These are phyloP conservation scores for Marmota monax DNA, from an alignment of 2,113 vertebrate species.

Conservation along the genomic window DNA sequence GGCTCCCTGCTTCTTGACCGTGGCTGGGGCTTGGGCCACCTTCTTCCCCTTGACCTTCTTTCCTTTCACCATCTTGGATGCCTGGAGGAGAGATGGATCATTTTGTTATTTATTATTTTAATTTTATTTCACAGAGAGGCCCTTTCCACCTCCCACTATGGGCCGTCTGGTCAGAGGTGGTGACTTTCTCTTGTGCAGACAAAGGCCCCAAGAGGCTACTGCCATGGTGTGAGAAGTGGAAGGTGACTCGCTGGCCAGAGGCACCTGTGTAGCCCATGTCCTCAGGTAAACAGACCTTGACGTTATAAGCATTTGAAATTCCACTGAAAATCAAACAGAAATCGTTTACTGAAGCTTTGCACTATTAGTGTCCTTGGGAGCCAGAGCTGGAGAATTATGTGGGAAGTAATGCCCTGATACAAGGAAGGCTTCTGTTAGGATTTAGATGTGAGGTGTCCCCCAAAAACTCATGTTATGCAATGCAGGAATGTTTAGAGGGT, in stretches of 20 bases:
- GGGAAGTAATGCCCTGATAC: rapidly evolving
- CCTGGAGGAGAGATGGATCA: slow-evolving; percentile 84
- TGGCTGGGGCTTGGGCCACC: slow-evolving; percentile 97
- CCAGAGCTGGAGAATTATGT: too few relatives aligned
- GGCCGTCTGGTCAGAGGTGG: neutral
- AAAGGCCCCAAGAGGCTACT: too few relatives aligned
- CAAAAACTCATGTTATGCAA: too few relatives aligned
- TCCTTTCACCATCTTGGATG: slow-evolving; percentile 94
- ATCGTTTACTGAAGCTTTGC: neutral
- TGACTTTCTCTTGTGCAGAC: too few relatives aligned
- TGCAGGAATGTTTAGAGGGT: too few relatives aligned
- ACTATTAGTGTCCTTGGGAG: neutral
- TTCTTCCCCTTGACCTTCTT: slow-evolving; percentile 95
- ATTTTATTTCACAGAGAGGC: neutral
- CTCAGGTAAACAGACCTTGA: neutral
- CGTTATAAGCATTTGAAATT: neutral
- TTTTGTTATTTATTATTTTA: neutral
- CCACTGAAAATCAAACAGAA: neutral
- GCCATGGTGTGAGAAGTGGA: too few relatives aligned
- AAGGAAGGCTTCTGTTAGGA: too few relatives aligned
- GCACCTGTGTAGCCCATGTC: neutral
- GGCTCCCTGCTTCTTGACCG: slow-evolving; percentile 92
- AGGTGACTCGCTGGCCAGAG: too few relatives aligned
- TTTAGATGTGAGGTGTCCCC: too few relatives aligned
- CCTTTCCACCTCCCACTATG: neutral